A percentile compares a stretch with the other conserved stretches of the same genome.
These are phyloP conservation scores for Hephaestus fuliginosus DNA, from an alignment of 2,797 vertebrate genomes.

Conservation along the genomic window DNA sequence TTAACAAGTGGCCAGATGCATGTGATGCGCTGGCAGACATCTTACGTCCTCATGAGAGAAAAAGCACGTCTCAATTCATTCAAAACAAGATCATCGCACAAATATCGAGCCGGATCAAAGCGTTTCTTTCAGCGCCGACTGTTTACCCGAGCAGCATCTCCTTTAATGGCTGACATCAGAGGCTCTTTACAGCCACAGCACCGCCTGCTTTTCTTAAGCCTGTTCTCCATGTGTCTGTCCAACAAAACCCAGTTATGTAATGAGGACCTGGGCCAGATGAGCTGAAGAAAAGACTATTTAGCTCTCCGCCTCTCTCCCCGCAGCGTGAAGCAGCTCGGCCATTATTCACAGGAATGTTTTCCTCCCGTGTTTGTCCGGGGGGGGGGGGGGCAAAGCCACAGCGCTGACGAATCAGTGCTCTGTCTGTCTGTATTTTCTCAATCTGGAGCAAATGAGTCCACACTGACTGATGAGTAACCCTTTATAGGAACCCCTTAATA, in stretches of 20 bases:
- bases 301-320: conserved; percentile 63
- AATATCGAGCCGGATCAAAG: conserved; percentile 51
- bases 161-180: conserved; percentile 52
- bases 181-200: conserved; percentile 32
- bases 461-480: conserved; percentile 52
- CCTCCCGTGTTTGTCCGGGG: conserved; percentile 67
- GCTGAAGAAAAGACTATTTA: conserved; percentile 66
- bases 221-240: conserved; percentile 46
- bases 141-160: conserved; percentile 60
- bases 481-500: conserved; percentile 32
- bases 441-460: conserved; percentile 46
- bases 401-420: conserved; percentile 39
- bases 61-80: conserved; percentile 8
- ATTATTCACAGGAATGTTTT: conserved; percentile 72
- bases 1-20: conserved; percentile 9
- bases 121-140: conserved; percentile 29
- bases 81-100: conserved; percentile 9
- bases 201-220: conserved; percentile 53
- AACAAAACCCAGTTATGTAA: conserved; percentile 76
- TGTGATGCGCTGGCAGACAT: conserved; percentile 37
- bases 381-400: conserved; percentile 34
- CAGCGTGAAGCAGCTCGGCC: conserved; percentile 61
- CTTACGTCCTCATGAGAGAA: background rate
- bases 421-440: conserved; percentile 47
- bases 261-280: conserved; percentile 69